A percentile compares a stretch with the other conserved stretches of the same genome.
Conservation (phyloP, 2,113 vertebrate genomes). For the Xenopus laevis region DNA sequence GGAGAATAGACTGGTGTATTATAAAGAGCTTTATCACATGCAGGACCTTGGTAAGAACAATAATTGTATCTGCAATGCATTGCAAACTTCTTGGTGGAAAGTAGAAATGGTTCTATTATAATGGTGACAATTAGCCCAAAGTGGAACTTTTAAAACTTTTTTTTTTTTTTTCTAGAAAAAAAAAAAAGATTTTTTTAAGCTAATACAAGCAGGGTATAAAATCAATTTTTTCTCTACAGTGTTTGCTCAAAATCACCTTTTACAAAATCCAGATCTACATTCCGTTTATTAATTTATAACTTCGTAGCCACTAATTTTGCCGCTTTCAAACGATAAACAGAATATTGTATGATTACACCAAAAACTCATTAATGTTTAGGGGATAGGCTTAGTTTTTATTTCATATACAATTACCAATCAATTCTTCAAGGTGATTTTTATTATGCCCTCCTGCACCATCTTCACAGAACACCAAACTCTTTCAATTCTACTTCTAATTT, state of each 20-base stretch:
- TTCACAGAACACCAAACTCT: slow-evolving; percentile 54
- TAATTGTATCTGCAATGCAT: slow-evolving; percentile 12
- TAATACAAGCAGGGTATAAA: slow-evolving; percentile 57
- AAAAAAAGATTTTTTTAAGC: slow-evolving; percentile 33
- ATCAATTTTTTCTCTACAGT: slow-evolving; percentile 57
- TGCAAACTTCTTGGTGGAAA: not conserved
- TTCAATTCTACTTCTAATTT: slow-evolving; percentile 37
- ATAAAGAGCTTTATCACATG: not conserved
- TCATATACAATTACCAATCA: slow-evolving; percentile 48
- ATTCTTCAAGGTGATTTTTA: slow-evolving; percentile 21
- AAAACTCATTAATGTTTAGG: slow-evolving; percentile 44
- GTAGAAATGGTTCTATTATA: not conserved
- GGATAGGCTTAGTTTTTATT: slow-evolving; percentile 58
- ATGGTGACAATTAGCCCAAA: slow-evolving; percentile 33
- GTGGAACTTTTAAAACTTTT: slow-evolving; percentile 48
- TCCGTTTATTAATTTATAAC: slow-evolving; percentile 61
- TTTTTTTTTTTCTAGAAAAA: not conserved
- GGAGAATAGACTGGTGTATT: slow-evolving; percentile 5
- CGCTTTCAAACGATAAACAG: slow-evolving; percentile 13
- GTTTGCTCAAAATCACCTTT: slow-evolving; percentile 56
- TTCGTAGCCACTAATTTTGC: slow-evolving; percentile 19
- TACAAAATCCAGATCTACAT: slow-evolving; percentile 64
- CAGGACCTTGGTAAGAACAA: not conserved
- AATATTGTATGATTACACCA: not conserved
- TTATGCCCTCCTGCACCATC: slow-evolving; percentile 41